phyloP scores from a whole-genome alignment of 1,140 invertebrate genomes.

The Drosophila malerkotliana region DNA sequence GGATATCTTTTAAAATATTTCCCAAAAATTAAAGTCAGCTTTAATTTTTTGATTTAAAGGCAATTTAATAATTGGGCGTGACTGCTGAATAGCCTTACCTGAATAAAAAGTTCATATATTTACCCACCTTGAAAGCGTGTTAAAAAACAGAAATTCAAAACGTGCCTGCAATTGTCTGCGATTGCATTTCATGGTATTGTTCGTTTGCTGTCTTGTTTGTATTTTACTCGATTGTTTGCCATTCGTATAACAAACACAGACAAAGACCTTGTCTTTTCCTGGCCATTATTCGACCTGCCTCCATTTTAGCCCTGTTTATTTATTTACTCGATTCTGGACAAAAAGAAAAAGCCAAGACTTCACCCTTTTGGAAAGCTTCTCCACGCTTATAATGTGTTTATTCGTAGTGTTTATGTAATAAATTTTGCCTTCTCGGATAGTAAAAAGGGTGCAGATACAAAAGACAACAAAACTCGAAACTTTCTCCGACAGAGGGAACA shows the following conservation, averaged over 20 bases:
- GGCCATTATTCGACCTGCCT: conserved; percentile 53
- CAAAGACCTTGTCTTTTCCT: conserved; percentile 30
- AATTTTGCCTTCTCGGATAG: conserved; percentile 25
- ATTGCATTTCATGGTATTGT: conserved; percentile 32
- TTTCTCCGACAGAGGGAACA: conserved; percentile 2
- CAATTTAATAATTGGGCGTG: conserved; percentile 14
- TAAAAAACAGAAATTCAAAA: conserved; percentile 14
- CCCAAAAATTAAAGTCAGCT: too few relatives aligned
- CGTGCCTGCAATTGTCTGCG: conserved; percentile 41
- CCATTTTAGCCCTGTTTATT: conserved; percentile 56
- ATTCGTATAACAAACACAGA: conserved; percentile 28
- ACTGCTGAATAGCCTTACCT: neutral
- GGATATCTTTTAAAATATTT: conserved; percentile 3
- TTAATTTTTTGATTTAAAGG: neutral
- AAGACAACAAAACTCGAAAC: conserved; percentile 17
- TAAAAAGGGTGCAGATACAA: conserved; percentile 25
- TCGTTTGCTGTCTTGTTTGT: conserved; percentile 30
- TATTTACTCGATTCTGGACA: conserved; percentile 52
- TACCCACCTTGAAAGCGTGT: neutral
- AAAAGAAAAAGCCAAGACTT: conserved; percentile 1
- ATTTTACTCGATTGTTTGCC: conserved; percentile 37
- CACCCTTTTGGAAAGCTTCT: conserved; percentile 10
- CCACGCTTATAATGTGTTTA: conserved; percentile 64
- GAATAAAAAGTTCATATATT: conserved; percentile 26
- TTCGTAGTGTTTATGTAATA: conserved; percentile 62